These are phyloP conservation scores for Heteromyza rotundicornis DNA, from an alignment of 2,888 invertebrate genomes.

Conservation along the genomic window DNA sequence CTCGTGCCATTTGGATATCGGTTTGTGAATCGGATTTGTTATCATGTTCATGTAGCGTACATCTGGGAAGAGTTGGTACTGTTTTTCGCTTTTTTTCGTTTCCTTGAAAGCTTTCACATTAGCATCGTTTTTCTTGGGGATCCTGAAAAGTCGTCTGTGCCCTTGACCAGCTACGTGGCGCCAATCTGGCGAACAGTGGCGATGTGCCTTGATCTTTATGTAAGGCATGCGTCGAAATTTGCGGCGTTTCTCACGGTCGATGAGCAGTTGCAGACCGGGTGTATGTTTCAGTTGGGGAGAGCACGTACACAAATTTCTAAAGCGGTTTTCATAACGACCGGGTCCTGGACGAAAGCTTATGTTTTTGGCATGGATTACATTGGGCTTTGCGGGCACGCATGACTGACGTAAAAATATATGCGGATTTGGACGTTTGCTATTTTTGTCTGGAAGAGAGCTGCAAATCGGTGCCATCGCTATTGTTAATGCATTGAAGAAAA, in stretches of 20 bases:
- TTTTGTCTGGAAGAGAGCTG: no score
- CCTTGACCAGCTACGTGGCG: constrained; percentile 50
- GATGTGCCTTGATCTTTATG: constrained; percentile 29
- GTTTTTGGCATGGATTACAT: constrained; percentile 19
- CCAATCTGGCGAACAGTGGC: constrained; percentile 41
- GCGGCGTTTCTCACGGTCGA: constrained; percentile 47
- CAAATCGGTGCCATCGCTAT: no score
- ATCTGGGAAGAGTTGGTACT: constrained; percentile 42
- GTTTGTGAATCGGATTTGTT: constrained; percentile 35
- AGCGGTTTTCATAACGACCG: constrained; percentile 50
- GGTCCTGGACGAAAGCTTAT: constrained; percentile 48
- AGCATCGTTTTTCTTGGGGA: constrained; percentile 19
- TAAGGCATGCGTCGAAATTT: constrained; percentile 49
- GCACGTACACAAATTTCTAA: constrained; percentile 40
- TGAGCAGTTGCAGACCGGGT: constrained; percentile 39
- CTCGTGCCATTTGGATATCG: constrained; percentile 33
- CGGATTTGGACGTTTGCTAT: constrained; percentile 28
- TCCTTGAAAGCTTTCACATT: constrained; percentile 12
- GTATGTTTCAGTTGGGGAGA: constrained; percentile 28
- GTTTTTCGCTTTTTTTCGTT: constrained; percentile 38
- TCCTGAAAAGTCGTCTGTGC: constrained; percentile 41
- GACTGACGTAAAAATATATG: constrained; percentile 40
- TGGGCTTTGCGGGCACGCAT: constrained; percentile 40
- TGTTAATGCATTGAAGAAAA: background rate
- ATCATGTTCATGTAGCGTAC: constrained; percentile 51